A percentile compares a stretch with the other conserved stretches of the same genome.
These are phyloP conservation scores for Iguana delicatissima DNA, from an alignment of 2,797 vertebrate species.

Conservation along the genomic window DNA sequence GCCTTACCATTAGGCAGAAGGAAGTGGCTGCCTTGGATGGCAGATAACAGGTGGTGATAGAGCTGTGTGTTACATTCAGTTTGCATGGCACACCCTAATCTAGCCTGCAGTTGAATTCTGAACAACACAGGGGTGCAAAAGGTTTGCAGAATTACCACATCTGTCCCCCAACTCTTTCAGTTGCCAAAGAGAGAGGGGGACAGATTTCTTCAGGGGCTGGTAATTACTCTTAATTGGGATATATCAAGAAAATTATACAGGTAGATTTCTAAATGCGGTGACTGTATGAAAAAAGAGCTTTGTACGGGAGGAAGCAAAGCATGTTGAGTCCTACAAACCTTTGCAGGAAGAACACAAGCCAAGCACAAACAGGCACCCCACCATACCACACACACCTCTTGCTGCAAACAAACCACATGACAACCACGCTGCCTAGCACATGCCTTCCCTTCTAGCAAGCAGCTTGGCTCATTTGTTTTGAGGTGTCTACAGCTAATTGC, in stretches of 20 bases:
- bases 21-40: no score
- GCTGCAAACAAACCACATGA: background rate
- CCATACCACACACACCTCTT: no score
- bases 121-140: no score
- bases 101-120: no score
- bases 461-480: no score
- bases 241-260: background rate
- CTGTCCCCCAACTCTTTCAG: background rate
- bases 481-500: background rate
- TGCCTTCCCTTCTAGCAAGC: background rate
- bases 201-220: background rate
- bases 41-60: no score
- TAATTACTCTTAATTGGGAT: background rate
- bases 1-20: no score
- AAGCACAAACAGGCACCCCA: background rate
- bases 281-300: background rate
- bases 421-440: background rate
- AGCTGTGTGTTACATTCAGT: no score
- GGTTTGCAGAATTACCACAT: background rate
- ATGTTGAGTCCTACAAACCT: no score
- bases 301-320: background rate
- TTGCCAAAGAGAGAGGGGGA: background rate
- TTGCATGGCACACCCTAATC: no score
- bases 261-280: background rate
- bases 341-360: background rate